These are phyloP conservation scores for Tetraneura akinire DNA, from an alignment of 1,140 invertebrate genomes.

Conservation along the genomic window DNA sequence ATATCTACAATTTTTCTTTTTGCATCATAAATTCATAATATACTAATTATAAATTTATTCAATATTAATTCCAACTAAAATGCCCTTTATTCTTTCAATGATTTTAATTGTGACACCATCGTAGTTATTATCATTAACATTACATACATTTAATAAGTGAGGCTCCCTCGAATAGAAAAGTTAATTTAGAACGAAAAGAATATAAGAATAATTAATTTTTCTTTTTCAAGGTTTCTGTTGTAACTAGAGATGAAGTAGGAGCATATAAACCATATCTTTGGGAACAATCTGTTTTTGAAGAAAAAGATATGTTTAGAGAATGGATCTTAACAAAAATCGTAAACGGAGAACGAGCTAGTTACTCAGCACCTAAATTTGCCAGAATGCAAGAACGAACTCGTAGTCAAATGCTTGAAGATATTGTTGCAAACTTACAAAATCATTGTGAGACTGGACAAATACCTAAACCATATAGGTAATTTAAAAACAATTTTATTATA, in stretches of 20 bases:
- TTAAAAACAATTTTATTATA: not conserved
- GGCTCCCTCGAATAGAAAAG: no score
- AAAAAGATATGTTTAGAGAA: slow-evolving; percentile 86
- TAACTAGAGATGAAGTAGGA: slow-evolving; percentile 94
- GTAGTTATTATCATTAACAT: no score
- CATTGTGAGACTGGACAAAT: slow-evolving; percentile 94
- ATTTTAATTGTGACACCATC: no score
- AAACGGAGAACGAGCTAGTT: slow-evolving; percentile 94
- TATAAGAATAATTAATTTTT: not conserved
- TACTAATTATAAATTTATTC: no score
- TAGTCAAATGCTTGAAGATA: slow-evolving; percentile 89
- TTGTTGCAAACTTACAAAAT: slow-evolving; percentile 90
- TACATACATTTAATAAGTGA: no score
- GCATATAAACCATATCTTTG: slow-evolving; percentile 95
- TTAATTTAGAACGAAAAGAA: no score
- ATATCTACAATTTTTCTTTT: no score
- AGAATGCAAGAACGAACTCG: slow-evolving; percentile 90
- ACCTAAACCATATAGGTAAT: slow-evolving; percentile 87
- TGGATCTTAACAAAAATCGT: slow-evolving; percentile 97
- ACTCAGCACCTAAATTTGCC: slow-evolving; percentile 95
- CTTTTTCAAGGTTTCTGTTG: slow-evolving; percentile 71
- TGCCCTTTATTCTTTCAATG: no score
- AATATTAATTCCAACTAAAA: no score
- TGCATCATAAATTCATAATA: no score
- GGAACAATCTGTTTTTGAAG: slow-evolving; percentile 91